A percentile compares a stretch with the other conserved stretches of the same genome.
phyloP scores from a whole-genome alignment of 2,113 vertebrate genomes.

The Psammodynastes pulverulentus region DNA sequence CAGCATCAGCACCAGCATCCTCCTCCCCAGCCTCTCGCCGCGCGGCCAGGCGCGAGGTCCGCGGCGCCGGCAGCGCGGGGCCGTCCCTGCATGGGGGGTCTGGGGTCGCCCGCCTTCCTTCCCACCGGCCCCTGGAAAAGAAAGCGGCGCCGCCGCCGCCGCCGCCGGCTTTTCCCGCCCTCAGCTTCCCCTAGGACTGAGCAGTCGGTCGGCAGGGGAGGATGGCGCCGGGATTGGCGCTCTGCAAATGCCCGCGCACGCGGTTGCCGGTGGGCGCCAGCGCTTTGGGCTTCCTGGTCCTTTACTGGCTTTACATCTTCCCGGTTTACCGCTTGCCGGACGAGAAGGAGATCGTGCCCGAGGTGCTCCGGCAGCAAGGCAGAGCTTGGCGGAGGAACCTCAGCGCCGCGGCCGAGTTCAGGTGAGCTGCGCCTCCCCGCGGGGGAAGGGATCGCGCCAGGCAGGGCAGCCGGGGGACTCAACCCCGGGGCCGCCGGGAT shows the following conservation, averaged over 20 bases:
- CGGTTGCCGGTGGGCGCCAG: slow-evolving; percentile 84
- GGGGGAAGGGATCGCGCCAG: neutral
- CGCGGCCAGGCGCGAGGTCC: neutral
- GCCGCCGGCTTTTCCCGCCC: too few relatives aligned
- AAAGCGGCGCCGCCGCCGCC: neutral
- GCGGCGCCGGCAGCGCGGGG: neutral
- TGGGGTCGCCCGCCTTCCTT: neutral
- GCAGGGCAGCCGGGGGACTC: neutral
- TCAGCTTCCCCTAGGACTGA: slow-evolving; percentile 12
- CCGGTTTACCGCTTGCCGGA: slow-evolving; percentile 83
- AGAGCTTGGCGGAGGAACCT: slow-evolving; percentile 82
- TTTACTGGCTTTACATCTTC: slow-evolving; percentile 92
- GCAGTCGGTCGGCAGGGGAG: slow-evolving; percentile 29
- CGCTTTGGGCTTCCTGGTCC: slow-evolving; percentile 82
- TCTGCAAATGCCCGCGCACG: slow-evolving; percentile 79
- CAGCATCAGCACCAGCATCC: neutral
- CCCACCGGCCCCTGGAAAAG: neutral
- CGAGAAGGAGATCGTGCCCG: slow-evolving; percentile 87
- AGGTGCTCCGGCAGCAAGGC: slow-evolving; percentile 82
- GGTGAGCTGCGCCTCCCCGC: slow-evolving; percentile 68
- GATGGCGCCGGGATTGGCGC: slow-evolving; percentile 66
- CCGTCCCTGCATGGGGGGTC: neutral
- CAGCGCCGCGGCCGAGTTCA: slow-evolving; percentile 80
- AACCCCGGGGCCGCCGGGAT: neutral
- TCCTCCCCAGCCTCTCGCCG: neutral